These are phyloP conservation scores for Mungos mungo DNA, from an alignment of 2,113 vertebrate species.

Conservation along the genomic window DNA sequence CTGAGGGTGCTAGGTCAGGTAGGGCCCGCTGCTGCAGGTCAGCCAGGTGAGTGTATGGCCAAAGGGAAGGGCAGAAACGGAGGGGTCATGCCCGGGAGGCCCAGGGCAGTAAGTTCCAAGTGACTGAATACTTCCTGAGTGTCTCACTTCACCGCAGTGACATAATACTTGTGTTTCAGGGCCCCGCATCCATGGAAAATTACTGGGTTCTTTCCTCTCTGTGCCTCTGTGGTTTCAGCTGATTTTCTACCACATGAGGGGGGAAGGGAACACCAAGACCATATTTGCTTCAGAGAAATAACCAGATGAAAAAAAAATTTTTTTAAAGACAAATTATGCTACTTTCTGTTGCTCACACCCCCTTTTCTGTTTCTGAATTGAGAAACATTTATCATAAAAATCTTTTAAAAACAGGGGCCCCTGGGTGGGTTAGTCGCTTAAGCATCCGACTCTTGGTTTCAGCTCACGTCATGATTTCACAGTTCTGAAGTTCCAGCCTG, in stretches of 20 bases:
- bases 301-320: not conserved
- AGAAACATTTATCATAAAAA: constrained; percentile 54
- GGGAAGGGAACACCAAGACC: not conserved
- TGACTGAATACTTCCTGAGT: constrained; percentile 43
- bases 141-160: constrained; percentile 68
- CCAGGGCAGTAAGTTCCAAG: constrained; percentile 43
- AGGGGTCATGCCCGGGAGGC: not conserved
- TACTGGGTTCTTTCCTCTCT: constrained; percentile 63
- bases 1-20: not conserved
- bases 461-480: too few relatives aligned
- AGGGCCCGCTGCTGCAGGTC: not conserved
- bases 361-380: constrained; percentile 47
- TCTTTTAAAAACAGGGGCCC: not conserved
- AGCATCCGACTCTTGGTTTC: too few relatives aligned
- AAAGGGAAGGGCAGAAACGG: not conserved
- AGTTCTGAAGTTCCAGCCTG: too few relatives aligned
- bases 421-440: too few relatives aligned
- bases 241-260: not conserved
- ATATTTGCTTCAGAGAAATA: constrained; percentile 34
- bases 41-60: not conserved
- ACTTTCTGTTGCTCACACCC: not conserved
- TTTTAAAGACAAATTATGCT: not conserved
- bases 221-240: constrained; percentile 67
- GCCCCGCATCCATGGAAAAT: constrained; percentile 39
- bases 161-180: constrained; percentile 42